These are phyloP conservation scores for Drosophila nigromelanica DNA, from an alignment of 1,140 invertebrate species.

Conservation along the genomic window DNA sequence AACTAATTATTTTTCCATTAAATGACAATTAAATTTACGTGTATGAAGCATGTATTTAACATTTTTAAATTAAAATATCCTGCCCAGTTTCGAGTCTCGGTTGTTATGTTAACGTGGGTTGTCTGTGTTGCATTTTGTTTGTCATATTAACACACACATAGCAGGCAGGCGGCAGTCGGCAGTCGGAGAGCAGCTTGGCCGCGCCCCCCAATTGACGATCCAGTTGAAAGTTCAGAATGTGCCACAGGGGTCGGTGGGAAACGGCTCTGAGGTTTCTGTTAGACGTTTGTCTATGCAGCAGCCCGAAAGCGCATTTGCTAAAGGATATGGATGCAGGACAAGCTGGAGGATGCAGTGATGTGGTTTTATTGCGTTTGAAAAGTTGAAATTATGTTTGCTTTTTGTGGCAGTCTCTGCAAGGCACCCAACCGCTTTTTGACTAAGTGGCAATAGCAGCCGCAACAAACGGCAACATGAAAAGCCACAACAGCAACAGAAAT, in stretches of 20 bases:
- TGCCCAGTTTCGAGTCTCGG: neutral
- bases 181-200: constrained; percentile 9
- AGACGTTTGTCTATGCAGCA: constrained; percentile 7
- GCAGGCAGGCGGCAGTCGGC: no score
- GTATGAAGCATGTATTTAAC: constrained; percentile 38
- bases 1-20: constrained; percentile 69
- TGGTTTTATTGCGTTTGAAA: constrained; percentile 64
- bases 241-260: constrained; percentile 22
- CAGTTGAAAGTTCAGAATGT: constrained; percentile 54
- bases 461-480: constrained; percentile 43
- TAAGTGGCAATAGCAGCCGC: constrained; percentile 52
- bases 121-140: constrained; percentile 11
- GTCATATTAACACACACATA: constrained; percentile 32
- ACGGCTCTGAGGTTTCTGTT: constrained; percentile 22
- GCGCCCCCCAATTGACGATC: constrained; percentile 16
- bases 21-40: constrained; percentile 66
- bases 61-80: constrained; percentile 23
- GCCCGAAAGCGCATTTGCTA: neutral
- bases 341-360: constrained; percentile 23
- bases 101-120: neutral
- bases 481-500: constrained; percentile 13
- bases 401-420: constrained; percentile 53
- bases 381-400: constrained; percentile 74
- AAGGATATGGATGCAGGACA: no score
- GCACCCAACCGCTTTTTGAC: constrained; percentile 53